Evolutionary conservation across 2,113 vertebrate species (phyloP), one percentile per base, ranked within the genome.

Genomic region (Percopsis transmontana): DNA sequence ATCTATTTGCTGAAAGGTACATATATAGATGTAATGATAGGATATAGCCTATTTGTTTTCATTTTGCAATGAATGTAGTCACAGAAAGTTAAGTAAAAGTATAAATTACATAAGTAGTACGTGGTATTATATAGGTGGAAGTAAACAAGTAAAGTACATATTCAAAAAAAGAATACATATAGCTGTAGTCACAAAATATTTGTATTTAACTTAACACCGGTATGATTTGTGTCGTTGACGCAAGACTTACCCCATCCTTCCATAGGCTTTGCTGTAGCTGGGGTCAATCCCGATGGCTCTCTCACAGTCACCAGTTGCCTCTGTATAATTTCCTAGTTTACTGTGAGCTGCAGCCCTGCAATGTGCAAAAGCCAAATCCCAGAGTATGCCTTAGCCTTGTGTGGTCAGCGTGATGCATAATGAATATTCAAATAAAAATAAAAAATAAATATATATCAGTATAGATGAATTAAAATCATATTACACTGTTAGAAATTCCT

Each of bases 261-360:
- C 97, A 33, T 98, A 99, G 2, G 96, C 96, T 89, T 99, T 99
- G 90, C 97, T 99, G 92, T 99, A 99, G 48, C 93, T 92, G 0
- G 95, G 94, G 74, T 99, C 97, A 16, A 99, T 98, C 24, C 92
- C 93, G 53, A 99, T 97, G 56, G 97, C 97, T 85, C 93, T 91
- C 86, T 99, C 94, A 58, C 97, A 99, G 57, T 99, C 97, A 27
- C 91, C 92, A 53, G 95, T 96, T 44, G 96, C 97, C 76, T 96
- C 96, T 1, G 84, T 92, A 62, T 97, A 97, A 62, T 96, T 94
- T 48, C 91, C 94, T 71, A 99, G 90, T 82, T 99, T 99, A 85
- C 96, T 99, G 70, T 96, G 94, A 80, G 97, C 97, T 69, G 97
- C 97, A 77, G 97, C 97, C 88, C 97, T 99, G 86, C 62, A 62